These are phyloP conservation scores for Laterallus jamaicensis DNA, from an alignment of 2,113 vertebrate genomes.

Conservation along the genomic window DNA sequence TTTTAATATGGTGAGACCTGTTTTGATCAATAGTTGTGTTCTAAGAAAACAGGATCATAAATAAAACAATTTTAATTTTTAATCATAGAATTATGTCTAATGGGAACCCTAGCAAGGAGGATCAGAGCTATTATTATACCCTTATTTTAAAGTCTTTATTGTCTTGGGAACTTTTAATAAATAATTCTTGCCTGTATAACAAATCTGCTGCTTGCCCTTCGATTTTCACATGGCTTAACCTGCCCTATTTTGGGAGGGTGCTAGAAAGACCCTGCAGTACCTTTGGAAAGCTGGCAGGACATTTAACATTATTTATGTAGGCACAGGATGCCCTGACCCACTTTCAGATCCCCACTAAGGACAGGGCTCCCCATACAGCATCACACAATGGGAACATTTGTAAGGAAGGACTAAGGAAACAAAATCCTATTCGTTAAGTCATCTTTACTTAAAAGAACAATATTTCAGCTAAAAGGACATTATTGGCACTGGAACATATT, in stretches of 20 bases:
- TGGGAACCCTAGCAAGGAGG: not conserved
- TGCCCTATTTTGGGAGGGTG: not conserved
- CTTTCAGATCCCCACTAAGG: not conserved
- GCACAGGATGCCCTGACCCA: not conserved
- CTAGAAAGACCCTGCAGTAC: not conserved
- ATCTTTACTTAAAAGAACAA: not conserved
- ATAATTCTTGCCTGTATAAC: not conserved
- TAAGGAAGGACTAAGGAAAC: not conserved
- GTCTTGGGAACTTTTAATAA: conserved; percentile 1
- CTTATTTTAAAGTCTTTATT: not conserved
- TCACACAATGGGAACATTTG: not conserved
- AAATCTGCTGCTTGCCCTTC: not conserved
- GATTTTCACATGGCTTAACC: not conserved
- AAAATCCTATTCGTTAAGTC: not conserved
- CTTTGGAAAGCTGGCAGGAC: not conserved
- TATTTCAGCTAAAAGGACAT: not conserved
- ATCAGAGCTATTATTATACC: not conserved
- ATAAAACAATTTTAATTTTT: conserved; percentile 29
- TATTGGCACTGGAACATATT: not conserved
- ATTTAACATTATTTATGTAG: not conserved
- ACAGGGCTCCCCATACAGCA: not conserved
- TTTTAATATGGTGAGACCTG: not conserved
- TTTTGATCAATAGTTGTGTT: conserved; percentile 28
- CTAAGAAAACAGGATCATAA: conserved; percentile 10
- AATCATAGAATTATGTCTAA: not conserved